Conservation (phyloP, 2,797 vertebrate genomes). For the Dipus sagitta region DNA sequence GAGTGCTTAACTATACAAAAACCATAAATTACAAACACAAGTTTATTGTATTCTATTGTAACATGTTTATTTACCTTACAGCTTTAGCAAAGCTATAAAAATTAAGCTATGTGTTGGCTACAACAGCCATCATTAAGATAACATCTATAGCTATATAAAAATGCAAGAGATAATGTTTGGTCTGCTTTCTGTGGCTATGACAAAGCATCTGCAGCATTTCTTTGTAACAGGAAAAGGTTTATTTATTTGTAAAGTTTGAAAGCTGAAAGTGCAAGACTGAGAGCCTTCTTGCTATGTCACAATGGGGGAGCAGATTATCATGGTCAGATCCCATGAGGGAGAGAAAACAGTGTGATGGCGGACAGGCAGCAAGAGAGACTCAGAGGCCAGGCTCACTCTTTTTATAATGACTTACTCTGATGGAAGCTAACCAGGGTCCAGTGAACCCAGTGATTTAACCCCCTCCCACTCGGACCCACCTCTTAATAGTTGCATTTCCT, state of each 20-base stretch:
- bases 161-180: neutral
- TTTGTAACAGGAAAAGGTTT: neutral
- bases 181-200: neutral
- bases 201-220: neutral
- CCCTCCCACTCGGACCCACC: neutral
- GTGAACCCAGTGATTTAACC: neutral
- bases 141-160: neutral
- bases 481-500: neutral
- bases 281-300: neutral
- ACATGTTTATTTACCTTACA: neutral
- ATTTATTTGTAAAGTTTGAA: neutral
- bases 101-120: neutral
- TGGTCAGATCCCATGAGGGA: neutral
- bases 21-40: neutral
- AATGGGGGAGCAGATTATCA: neutral
- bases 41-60: neutral
- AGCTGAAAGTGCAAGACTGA: neutral
- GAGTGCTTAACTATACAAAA: neutral
- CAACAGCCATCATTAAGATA: neutral
- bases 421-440: neutral
- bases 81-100: neutral
- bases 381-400: neutral
- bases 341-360: neutral
- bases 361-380: neutral
- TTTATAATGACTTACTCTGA: neutral